Conservation (phyloP, 2,888 invertebrate species). For the Drosophila lacicola region DNA sequence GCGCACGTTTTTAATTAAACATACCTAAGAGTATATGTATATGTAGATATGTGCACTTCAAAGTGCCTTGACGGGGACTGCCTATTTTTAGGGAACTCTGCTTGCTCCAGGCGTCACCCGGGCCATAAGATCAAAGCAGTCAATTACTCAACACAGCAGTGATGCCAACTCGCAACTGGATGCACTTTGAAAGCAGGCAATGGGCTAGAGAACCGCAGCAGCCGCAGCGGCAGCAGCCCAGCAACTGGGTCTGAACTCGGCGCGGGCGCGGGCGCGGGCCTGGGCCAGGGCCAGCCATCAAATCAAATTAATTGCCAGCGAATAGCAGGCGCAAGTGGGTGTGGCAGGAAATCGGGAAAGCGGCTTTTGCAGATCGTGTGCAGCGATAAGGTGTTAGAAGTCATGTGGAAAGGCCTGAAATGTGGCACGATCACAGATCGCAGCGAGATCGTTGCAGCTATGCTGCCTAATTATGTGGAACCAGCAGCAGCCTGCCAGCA, state of each 20-base stretch:
- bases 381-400: conserved; percentile 66
- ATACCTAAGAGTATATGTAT: conserved; percentile 6
- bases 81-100: conserved; percentile 58
- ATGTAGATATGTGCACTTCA: conserved; percentile 45
- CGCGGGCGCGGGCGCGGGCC: neutral
- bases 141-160: conserved; percentile 74
- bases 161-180: conserved; percentile 31
- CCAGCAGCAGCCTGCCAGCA: conserved; percentile 20
- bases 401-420: conserved; percentile 55
- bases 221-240: neutral
- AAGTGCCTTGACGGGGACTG: conserved; percentile 46
- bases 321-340: conserved; percentile 48
- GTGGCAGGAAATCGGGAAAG: conserved; percentile 71
- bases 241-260: too few relatives aligned
- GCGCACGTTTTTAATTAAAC: conserved; percentile 52
- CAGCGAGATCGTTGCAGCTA: conserved; percentile 25
- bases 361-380: conserved; percentile 51
- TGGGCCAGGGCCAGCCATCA: conserved; percentile 39
- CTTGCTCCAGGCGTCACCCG: conserved; percentile 49
- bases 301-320: conserved; percentile 72
- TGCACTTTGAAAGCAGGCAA: conserved; percentile 76
- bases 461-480: conserved; percentile 57
- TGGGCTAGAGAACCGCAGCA: conserved; percentile 73
- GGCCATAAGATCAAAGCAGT: conserved; percentile 73
- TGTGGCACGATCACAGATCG: conserved; percentile 49